Base-by-base conservation (phyloP, 2,888 invertebrate species). In the Pseudococcus viburni region DNA sequence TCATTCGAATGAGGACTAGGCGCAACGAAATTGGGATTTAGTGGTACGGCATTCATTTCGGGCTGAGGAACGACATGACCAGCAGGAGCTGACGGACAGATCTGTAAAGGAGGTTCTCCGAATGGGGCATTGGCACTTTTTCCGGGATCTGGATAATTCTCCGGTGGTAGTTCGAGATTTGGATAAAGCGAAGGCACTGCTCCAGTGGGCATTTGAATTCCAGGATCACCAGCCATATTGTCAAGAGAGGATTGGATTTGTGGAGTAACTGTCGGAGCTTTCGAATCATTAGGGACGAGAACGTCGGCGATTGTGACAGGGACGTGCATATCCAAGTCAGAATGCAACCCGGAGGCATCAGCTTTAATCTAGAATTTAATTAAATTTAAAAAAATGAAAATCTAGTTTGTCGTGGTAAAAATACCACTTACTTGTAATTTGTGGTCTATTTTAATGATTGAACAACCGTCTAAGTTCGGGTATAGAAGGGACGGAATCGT, bases 221-320 rank as follows among this genome's bases (percentile, higher is more conserved):
- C 80, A 19, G 80, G 80, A 46, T 83, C 46, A 22, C 19, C 46
- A n/a, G 80, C 11, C n/a, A 83, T 46, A 19, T 80, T 80, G 15
- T 46, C 46, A 0, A 46, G 46, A 46, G 11, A 83, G 0, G 19
- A 33, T 33, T 55, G 68, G 0, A n/a, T 77, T 51, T 85, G 51
- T 15, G 84, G 22, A 9, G 19, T 17, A 33, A 15, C 19, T 33
- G 33, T 42, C n/a, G 84, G 68, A 12, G 84, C 77, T 84, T 88
- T 83, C 84, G 87, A 88, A 22, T 83, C 86, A 11, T 89, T 86
- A 48, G 55, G 73, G 17, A 89, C 84, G 26, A 89, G 86, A 39
- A 89, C 89, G 86, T 89, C 89, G 19, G 89, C 89, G 17, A 89
- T 86, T 39, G 86, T 80, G 26, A 89, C 77, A 19, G 89, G 89